Base-by-base conservation (phyloP, 2,797 vertebrate genomes). In the Fringilla coelebs region DNA sequence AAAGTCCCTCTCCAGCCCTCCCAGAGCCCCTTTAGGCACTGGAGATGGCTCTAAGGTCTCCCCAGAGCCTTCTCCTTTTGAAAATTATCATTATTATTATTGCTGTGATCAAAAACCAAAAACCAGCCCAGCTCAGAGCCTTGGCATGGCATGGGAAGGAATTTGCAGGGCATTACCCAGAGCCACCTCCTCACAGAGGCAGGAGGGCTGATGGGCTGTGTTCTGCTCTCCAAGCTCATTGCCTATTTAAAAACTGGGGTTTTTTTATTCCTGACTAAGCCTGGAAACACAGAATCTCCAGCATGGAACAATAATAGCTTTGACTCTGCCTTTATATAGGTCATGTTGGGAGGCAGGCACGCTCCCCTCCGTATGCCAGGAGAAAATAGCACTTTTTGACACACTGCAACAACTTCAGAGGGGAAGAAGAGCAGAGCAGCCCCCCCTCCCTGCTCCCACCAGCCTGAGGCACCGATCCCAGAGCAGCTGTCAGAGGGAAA, bases 311-410 rank as follows among this genome's bases (percentile, higher is more conserved):
- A n/a, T 3, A 38, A 45, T 11, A 77, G 38, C 76, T 90, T 51
- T 60, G 79, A 66, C 80, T 66, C 24, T 36, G 43, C 2, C 29
- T 79, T 41, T 93, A 91, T 96, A 20, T 63, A 67, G 90, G 92
- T 83, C 94, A 52, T 1, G 17, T 63, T 72, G n/a, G 31, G 48
- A 71, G 82, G 85, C 20, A 81, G 57, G 72, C 68, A 80, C 4
- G 2, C 45, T 52, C 22, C 6, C 4, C 63, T 65, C 72, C 0
- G 0, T 18, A 11, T 11, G 51, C 43, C 24, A 41, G 21, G 10
- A 40, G 28, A 29, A 61, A 61, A 40, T 4, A 66, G 36, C 28
- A 7, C 40, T 51, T 62, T 46, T 14, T 89, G 88, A 74, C 83
- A 91, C 41, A 5, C 18, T 52, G 49, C 85, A 88, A 38, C 63